phyloP scores from a whole-genome alignment of 2,888 invertebrate genomes.

The Coenonympha glycerion region DNA sequence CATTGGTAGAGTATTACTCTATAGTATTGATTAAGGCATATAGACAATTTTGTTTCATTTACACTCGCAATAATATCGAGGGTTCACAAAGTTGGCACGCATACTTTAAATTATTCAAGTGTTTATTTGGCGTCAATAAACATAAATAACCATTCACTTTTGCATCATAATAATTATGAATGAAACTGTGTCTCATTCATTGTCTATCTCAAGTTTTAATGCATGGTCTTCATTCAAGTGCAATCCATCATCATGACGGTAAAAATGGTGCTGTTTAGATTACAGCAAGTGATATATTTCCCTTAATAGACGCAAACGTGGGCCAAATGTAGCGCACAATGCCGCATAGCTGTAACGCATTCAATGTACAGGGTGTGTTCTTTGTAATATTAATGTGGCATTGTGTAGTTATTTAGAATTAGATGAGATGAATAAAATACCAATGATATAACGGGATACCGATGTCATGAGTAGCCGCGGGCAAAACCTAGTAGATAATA shows the following conservation, averaged over 20 bases:
- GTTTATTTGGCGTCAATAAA: conserved; percentile 1
- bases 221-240: conserved; percentile 10
- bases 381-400: background rate
- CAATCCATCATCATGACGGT: conserved; percentile 12
- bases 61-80: background rate
- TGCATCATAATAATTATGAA: background rate
- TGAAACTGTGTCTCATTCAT: conserved; percentile 10
- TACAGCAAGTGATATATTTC: conserved; percentile 25
- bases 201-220: conserved; percentile 7
- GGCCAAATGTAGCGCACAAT: conserved; percentile 39
- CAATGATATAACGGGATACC: too few species aligned
- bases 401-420: background rate
- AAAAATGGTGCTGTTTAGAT: conserved; percentile 21
- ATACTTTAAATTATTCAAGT: background rate
- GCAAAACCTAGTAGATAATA: too few species aligned
- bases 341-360: conserved; percentile 40
- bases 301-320: conserved; percentile 31
- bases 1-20: background rate
- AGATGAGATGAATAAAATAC: too few species aligned
- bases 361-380: background rate
- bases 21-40: background rate
- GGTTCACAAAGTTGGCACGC: background rate
- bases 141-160: background rate
- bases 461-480: too few species aligned
- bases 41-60: background rate